Percentiles rank a stretch among this genome's conserved stretches.
phyloP scores from a whole-genome alignment of 2,888 invertebrate species.

The Dicyrtomina minuta region DNA sequence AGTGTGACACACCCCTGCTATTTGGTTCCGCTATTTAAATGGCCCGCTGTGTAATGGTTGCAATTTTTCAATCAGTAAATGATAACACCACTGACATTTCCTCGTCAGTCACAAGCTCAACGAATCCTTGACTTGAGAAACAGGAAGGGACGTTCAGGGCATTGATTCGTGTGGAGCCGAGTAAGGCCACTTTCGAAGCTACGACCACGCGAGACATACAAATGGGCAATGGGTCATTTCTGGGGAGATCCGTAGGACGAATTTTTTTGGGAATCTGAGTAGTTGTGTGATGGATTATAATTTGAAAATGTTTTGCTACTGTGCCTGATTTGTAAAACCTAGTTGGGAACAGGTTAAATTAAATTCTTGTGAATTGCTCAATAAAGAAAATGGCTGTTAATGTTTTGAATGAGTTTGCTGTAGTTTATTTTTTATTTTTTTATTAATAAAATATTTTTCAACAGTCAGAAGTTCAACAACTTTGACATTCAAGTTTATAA shows the following conservation, averaged over 20 bases:
- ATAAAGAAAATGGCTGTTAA: too few species aligned
- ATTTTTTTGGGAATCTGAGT: conserved; percentile 29
- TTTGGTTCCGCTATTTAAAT: too few species aligned
- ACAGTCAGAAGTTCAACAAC: too few species aligned
- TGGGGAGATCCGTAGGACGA: conserved; percentile 21
- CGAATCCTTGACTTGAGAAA: neutral
- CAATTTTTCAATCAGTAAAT: conserved; percentile 51
- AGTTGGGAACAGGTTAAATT: too few species aligned
- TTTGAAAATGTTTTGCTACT: conserved; percentile 33
- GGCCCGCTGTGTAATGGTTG: too few species aligned
- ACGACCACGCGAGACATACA: neutral
- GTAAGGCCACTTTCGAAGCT: conserved; percentile 12
- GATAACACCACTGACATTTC: neutral
- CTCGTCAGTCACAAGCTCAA: neutral
- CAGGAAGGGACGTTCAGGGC: neutral
- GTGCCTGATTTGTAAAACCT: too few species aligned
- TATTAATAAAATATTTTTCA: too few species aligned
- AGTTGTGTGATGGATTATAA: conserved; percentile 19
- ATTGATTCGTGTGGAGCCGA: neutral
- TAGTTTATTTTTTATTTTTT: too few species aligned
- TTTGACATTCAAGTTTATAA: too few species aligned
- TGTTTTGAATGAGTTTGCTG: too few species aligned
- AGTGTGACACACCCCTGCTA: too few species aligned
- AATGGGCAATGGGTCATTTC: conserved; percentile 5
- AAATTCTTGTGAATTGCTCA: too few species aligned